phyloP scores from a whole-genome alignment of 2,888 invertebrate genomes.

The Aphidoletes aphidimyza region DNA sequence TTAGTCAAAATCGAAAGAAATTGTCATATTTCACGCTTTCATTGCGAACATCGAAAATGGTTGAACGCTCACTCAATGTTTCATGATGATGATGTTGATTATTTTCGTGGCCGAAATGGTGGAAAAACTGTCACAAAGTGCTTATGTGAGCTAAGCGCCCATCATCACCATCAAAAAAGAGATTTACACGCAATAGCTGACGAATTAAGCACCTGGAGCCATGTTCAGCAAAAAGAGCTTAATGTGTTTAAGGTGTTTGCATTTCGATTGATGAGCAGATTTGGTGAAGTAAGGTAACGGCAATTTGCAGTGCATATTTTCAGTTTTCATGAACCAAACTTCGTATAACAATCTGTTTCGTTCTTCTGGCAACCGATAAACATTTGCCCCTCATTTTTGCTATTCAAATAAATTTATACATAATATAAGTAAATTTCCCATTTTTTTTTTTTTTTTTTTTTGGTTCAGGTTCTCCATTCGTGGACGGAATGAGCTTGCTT shows the following conservation, averaged over 20 bases:
- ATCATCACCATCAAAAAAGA: conserved; percentile 23
- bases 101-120: too few relatives aligned
- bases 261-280: not conserved
- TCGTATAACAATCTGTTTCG: not conserved
- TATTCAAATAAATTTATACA: too few relatives aligned
- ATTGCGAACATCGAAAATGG: too few relatives aligned
- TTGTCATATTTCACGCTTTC: too few relatives aligned
- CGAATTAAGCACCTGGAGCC: conserved; percentile 33
- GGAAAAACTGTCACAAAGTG: not conserved
- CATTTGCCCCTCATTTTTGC: not conserved
- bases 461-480: too few relatives aligned
- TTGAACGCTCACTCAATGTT: too few relatives aligned
- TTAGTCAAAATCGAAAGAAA: too few relatives aligned
- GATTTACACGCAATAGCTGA: conserved; percentile 24
- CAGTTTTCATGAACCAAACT: not conserved
- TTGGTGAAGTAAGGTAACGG: too few relatives aligned
- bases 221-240: not conserved
- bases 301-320: too few relatives aligned
- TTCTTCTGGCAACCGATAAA: not conserved
- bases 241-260: conserved; percentile 18
- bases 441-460: not conserved
- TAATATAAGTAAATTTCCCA: not conserved
- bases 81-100: too few relatives aligned
- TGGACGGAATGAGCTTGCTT: too few relatives aligned
- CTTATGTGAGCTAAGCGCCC: not conserved